Evolutionary conservation across 2,888 invertebrate genomes (phyloP).

Genomic region (Emesis furor): DNA sequence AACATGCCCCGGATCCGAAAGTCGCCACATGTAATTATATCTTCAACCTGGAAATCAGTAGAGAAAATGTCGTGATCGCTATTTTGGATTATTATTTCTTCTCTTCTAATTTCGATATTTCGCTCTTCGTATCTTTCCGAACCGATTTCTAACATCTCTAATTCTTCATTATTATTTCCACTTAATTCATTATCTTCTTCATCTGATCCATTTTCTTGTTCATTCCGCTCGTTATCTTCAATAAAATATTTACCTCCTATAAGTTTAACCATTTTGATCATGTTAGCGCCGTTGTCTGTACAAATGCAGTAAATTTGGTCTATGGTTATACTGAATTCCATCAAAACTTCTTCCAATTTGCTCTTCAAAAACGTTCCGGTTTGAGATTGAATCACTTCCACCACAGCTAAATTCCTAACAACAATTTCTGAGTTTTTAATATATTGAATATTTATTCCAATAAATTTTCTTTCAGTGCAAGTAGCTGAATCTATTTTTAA

Average conservation of each 20-base stretch:
- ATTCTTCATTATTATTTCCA: conserved; percentile 5
- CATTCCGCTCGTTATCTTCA: neutral
- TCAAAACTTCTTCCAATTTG: neutral
- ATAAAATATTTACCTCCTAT: neutral
- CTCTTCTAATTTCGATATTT: neutral
- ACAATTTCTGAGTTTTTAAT: conserved; percentile 5
- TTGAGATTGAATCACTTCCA: conserved; percentile 8
- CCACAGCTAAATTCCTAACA: neutral
- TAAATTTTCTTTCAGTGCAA: conserved; percentile 2
- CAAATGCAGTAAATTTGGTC: neutral
- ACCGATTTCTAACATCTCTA: neutral
- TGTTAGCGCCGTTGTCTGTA: neutral
- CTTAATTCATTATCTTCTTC: conserved; percentile 3
- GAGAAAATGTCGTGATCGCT: conserved; percentile 14
- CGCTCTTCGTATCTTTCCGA: conserved; percentile 2
- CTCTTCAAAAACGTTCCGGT: neutral
- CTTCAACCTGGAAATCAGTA: conserved; percentile 14
- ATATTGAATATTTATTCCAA: conserved; percentile 3
- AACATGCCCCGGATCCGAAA: neutral
- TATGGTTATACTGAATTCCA: neutral
- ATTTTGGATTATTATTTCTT: conserved; percentile 6
- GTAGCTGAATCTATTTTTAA: conserved; percentile 9
- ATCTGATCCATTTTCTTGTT: conserved; percentile 10
- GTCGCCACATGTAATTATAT: conserved; percentile 7
- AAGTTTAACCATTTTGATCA: conserved; percentile 8